A percentile compares a stretch with the other conserved stretches of the same genome.
phyloP scores from a whole-genome alignment of 2,888 invertebrate species.

The Microplitis deprimator region DNA sequence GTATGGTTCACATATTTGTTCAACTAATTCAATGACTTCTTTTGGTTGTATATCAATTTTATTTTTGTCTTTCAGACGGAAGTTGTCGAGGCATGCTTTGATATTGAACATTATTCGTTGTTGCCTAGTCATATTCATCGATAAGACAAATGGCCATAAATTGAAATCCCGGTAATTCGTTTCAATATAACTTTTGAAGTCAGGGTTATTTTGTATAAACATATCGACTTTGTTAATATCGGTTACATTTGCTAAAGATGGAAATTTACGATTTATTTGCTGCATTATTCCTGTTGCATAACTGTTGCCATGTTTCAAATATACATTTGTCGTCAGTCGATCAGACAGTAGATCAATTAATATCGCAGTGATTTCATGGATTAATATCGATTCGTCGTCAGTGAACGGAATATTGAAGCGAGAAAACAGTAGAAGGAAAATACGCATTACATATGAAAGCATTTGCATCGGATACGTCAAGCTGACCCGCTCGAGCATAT shows the following conservation, averaged over 20 bases:
- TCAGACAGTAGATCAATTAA: slow-evolving; percentile 5
- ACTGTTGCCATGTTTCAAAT: background rate
- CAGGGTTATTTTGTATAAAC: background rate
- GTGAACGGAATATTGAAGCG: background rate
- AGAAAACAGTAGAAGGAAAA: background rate
- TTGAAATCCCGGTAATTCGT: background rate
- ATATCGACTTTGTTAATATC: background rate
- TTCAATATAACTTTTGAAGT: background rate
- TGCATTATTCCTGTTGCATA: slow-evolving; percentile 9
- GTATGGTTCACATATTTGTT: slow-evolving; percentile 6
- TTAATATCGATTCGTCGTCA: background rate
- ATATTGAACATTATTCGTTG: slow-evolving; percentile 4
- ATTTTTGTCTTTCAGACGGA: background rate
- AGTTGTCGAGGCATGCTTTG: background rate
- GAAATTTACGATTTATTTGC: background rate
- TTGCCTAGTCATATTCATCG: slow-evolving; percentile 3
- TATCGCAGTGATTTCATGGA: slow-evolving; percentile 4
- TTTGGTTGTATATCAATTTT: slow-evolving; percentile 6
- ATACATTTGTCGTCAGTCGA: slow-evolving; percentile 8
- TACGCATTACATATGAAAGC: slow-evolving; percentile 9
- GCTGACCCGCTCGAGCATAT: background rate
- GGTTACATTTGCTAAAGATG: background rate
- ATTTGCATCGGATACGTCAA: slow-evolving; percentile 10
- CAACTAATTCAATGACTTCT: background rate
- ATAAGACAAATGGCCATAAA: slow-evolving; percentile 5